These are phyloP conservation scores for Varanus salvator DNA, from an alignment of 2,113 vertebrate species.

Conservation along the genomic window DNA sequence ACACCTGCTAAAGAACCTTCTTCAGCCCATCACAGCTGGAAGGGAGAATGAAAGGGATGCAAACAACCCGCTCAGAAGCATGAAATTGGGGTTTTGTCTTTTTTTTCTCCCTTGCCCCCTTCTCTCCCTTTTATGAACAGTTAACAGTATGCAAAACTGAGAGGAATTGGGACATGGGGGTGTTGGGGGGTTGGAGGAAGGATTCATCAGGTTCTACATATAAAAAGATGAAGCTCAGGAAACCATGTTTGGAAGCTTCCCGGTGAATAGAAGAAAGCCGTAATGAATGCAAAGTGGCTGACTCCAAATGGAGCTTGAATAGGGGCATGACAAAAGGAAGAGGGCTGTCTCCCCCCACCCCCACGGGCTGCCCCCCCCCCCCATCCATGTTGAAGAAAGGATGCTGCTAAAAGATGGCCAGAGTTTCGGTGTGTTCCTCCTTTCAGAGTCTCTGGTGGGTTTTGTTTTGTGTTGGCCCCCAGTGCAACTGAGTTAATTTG, in stretches of 20 bases:
- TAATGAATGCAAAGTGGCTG: conserved; percentile 87
- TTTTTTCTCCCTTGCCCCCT: conserved; percentile 65
- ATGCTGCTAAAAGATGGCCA: conserved; percentile 82
- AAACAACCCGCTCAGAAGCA: conserved; percentile 80
- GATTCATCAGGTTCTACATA: conserved; percentile 81
- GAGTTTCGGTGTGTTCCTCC: conserved; percentile 72
- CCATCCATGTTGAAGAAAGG: conserved; percentile 75
- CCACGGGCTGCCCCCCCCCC: not conserved
- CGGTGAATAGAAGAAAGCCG: conserved; percentile 78
- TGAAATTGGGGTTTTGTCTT: conserved; percentile 82
- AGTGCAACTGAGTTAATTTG: conserved; percentile 82
- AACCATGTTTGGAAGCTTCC: conserved; percentile 80
- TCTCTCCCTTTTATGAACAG: conserved; percentile 74
- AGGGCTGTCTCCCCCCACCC: not conserved
- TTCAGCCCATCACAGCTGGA: conserved; percentile 83
- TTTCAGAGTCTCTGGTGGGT: conserved; percentile 72
- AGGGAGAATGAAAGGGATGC: conserved; percentile 84
- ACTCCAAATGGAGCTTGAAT: conserved; percentile 86
- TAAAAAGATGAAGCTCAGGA: conserved; percentile 83
- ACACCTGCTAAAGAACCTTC: conserved; percentile 83
- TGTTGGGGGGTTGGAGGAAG: conserved; percentile 45
- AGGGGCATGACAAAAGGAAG: conserved; percentile 79
- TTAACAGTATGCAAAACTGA: conserved; percentile 84
- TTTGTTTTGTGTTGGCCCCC: conserved; percentile 76
- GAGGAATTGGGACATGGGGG: conserved; percentile 55